Evolutionary conservation across 2,797 vertebrate species (phyloP), one percentile per base, ranked within the genome.

Genomic region (Antennarius maculatus): DNA sequence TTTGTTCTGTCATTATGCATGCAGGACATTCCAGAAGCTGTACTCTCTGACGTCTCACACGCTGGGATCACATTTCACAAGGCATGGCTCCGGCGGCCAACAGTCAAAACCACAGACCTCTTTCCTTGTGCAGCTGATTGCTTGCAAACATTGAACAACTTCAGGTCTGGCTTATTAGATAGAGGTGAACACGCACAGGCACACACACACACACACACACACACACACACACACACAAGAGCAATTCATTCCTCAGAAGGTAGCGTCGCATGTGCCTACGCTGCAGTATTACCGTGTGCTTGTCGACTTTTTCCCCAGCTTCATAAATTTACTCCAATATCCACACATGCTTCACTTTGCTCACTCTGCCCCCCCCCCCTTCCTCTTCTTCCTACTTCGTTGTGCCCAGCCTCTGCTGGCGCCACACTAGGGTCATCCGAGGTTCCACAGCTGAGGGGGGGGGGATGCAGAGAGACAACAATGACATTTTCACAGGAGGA

Each of bases 21-120:
- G 51, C 81, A 82, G 71, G 85, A 89, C 88, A 89, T 91, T 90
- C 86, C 89, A 85, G 85, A 81, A 88, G 87, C 87, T 54, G 82
- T 51, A 5, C 79, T 3, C 70, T 72, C 77, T 88, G 89, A 88
- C 87, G 88, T 88, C 81, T 77, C 66, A n/a, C 70, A 11, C 17
- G 15, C 34, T 23, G 4, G 73, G 86, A 83, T 90, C 88, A 74
- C 69, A 82, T 91, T 90, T 87, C 90, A 88, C 61, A 71, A 77
- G 69, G 65, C 77, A 69, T 2, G 42, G 51, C 77, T 77, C 52
- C 50, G 41, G 69, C 52, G 79, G 77, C 70, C 65, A 56, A 15
- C 69, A 71, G 80, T 69, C 79, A 79, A 79, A 81, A 83, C 76
- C 83, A 48, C 83, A 84, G 62, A 67, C 73, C 63, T 74, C 70